Percentiles rank a stretch among this genome's conserved stretches.
Evolutionary conservation across 2,113 vertebrate genomes (phyloP).

Genomic region (Puma concolor): DNA sequence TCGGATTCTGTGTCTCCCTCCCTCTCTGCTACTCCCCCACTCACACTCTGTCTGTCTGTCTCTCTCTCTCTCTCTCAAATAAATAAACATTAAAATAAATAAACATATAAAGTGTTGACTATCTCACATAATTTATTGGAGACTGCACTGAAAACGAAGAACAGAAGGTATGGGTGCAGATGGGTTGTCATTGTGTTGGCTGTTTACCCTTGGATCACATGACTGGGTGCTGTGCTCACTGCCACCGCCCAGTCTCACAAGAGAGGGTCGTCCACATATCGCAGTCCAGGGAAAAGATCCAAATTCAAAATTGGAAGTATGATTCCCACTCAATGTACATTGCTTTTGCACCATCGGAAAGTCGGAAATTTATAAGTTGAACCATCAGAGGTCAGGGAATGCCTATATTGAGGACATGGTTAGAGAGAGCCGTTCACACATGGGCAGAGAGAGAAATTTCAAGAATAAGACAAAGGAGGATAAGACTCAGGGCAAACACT

Average conservation of each 20-base stretch:
- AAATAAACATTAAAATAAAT: too few relatives aligned
- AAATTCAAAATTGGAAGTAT: neutral
- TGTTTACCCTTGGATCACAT: neutral
- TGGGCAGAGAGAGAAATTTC: neutral
- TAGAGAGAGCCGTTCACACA: slow-evolving; percentile 2
- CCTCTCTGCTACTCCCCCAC: too few relatives aligned
- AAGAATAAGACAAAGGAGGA: neutral
- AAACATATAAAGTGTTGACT: neutral
- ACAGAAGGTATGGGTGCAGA: neutral
- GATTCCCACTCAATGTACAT: neutral
- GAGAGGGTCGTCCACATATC: neutral
- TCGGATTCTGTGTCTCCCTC: too few relatives aligned
- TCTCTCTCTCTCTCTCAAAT: too few relatives aligned
- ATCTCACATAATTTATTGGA: neutral
- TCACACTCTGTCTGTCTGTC: too few relatives aligned
- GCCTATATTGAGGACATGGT: neutral
- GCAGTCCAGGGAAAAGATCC: neutral
- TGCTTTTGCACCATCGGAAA: neutral
- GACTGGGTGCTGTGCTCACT: neutral
- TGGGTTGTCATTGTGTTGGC: neutral
- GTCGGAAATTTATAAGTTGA: neutral
- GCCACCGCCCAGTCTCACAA: neutral
- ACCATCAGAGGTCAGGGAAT: neutral
- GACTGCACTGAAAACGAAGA: neutral
- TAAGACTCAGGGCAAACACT: neutral